Evolutionary conservation across 1,140 invertebrate genomes (phyloP).

Genomic region (Elymnias hypermnestra): DNA sequence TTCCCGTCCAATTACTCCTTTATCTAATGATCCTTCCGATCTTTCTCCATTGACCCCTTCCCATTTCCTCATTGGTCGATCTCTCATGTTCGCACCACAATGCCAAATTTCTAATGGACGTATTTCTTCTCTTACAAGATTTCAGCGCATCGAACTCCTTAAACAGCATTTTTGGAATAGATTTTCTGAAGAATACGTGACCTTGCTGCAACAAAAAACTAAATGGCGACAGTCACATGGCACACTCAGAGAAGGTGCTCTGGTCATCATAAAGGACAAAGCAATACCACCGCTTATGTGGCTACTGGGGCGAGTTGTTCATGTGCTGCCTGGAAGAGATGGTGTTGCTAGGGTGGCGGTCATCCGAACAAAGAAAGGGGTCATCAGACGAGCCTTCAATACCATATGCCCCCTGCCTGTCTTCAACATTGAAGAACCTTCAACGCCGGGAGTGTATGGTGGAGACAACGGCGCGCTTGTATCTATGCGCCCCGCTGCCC

Average conservation of each 20-base stretch:
- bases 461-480: too few species aligned
- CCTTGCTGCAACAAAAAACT: slow-evolving; percentile 1
- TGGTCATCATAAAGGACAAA: slow-evolving; percentile 27
- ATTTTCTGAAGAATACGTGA: slow-evolving; percentile 9
- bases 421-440: too few species aligned
- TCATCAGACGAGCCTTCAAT: slow-evolving; percentile 13
- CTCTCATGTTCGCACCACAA: slow-evolving; percentile 22
- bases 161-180: slow-evolving; percentile 13
- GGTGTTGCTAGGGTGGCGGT: slow-evolving; percentile 20
- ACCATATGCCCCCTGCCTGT: slow-evolving; percentile 18
- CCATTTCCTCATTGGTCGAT: slow-evolving; percentile 41
- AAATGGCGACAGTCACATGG: not conserved
- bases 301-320: slow-evolving; percentile 13
- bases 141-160: not conserved
- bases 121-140: not conserved
- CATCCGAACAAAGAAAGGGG: slow-evolving; percentile 16
- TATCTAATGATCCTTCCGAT: slow-evolving; percentile 32
- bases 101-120: not conserved
- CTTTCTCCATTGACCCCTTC: slow-evolving; percentile 28
- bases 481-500: too few species aligned
- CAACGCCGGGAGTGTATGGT: too few species aligned
- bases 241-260: not conserved
- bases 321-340: slow-evolving; percentile 15
- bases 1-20: slow-evolving; percentile 25
- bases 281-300: slow-evolving; percentile 20